These are phyloP conservation scores for Clivina fossor DNA, from an alignment of 2,888 invertebrate species.

Conservation along the genomic window DNA sequence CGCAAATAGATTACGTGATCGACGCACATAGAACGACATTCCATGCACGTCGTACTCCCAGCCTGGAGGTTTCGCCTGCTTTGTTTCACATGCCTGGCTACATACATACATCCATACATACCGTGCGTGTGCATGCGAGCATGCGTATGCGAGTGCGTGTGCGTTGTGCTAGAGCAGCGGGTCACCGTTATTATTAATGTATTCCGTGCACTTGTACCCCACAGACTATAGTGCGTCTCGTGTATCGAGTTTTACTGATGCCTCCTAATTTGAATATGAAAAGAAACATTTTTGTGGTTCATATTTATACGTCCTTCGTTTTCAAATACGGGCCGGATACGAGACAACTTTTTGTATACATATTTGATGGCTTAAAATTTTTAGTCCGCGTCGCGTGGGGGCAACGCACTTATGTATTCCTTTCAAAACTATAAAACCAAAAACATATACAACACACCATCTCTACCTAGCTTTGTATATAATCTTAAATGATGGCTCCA, in stretches of 20 bases:
- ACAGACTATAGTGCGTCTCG: conserved; percentile 1
- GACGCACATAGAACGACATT: conserved; percentile 31
- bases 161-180: conserved; percentile 14
- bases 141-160: conserved; percentile 14
- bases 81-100: conserved; percentile 1
- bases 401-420: too few species aligned
- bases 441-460: too few species aligned
- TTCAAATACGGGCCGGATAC: conserved; percentile 11
- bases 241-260: conserved; percentile 20
- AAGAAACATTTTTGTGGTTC: conserved; percentile 28
- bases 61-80: too few species aligned
- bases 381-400: too few species aligned
- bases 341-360: conserved; percentile 20
- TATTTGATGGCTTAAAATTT: conserved; percentile 19
- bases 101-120: background rate
- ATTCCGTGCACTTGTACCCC: conserved; percentile 21
- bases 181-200: conserved; percentile 28
- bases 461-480: too few species aligned
- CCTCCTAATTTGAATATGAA: conserved; percentile 28
- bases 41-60: too few species aligned
- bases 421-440: too few species aligned
- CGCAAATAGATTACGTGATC: conserved; percentile 55
- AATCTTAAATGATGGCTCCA: too few species aligned
- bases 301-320: conserved; percentile 20
- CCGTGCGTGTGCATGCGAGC: background rate